Conservation (phyloP, 2,797 vertebrate genomes). For the Schizothorax lantsangensis region DNA sequence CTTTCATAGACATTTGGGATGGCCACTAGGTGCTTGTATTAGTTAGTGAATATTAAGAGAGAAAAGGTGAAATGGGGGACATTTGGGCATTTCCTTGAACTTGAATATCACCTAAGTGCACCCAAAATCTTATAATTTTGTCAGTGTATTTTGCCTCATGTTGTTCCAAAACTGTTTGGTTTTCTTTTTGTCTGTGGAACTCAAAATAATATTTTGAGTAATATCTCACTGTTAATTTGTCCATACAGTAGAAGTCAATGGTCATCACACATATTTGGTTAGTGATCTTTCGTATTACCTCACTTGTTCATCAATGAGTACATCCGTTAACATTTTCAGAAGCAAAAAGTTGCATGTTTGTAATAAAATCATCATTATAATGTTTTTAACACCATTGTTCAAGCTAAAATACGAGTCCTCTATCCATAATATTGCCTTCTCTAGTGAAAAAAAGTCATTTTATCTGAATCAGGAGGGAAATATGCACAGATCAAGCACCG, state of each 20-base stretch:
- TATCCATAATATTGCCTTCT: too few species aligned
- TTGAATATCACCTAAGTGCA: neutral
- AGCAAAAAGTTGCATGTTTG: neutral
- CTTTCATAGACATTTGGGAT: slow-evolving; percentile 11
- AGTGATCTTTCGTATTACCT: neutral
- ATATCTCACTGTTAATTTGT: neutral
- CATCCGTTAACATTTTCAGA: neutral
- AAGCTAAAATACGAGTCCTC: too few species aligned
- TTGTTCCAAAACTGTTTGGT: neutral
- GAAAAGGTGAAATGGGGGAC: neutral
- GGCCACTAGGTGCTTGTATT: neutral
- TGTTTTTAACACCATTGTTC: too few species aligned
- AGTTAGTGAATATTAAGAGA: neutral
- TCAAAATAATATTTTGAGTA: neutral
- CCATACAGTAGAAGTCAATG: too few species aligned
- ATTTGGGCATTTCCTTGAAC: neutral
- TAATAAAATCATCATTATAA: too few species aligned
- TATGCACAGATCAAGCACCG: neutral
- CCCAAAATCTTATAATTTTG: neutral
- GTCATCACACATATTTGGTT: neutral
- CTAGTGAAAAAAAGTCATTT: too few species aligned
- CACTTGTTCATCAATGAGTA: neutral
- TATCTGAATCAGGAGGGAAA: neutral
- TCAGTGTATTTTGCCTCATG: neutral
- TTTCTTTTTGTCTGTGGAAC: neutral